Base-by-base conservation (phyloP, 2,113 vertebrate species). In the Piprites chloris region DNA sequence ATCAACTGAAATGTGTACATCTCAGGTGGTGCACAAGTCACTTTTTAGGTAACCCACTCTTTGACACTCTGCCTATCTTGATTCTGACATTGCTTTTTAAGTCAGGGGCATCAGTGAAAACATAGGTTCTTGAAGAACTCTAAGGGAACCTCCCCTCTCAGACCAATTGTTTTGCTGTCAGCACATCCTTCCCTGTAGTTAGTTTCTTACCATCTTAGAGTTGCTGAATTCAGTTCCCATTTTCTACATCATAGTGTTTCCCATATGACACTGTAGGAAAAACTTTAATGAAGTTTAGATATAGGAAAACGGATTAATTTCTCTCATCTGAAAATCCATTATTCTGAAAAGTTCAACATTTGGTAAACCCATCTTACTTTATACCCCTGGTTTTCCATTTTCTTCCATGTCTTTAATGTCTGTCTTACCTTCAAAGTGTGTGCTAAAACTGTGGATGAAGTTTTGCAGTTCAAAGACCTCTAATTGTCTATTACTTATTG, bases 81-180 rank as follows among this genome's bases (percentile, higher is more conserved):
- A 74, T 88, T 84, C 85, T 84, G 23, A 62, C 12, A 22, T 4
- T 41, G 41, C 3, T 88, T 88, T 90, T 62, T 35, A 71, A 86
- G 28, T 67, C 33, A 77, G 46, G 53, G 55, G 9, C 59, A 52
- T 41, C 44, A 84, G 44, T 0, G 1, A 90, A 89, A 95, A 71
- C 71, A 28, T 12, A 67, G 30, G 49, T 90, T 90, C 65, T 59
- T 67, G 52, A 59, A 80, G 86, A 41, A 55, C 47, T 92, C 76
- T 50, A 61, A 89, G 68, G 93, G 67, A 77, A 55, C 23, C 16
- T 85, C 32, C 65, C 49, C 42, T 30, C 19, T 32, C 42, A n/a
- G 23, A 14, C n/a, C 90, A 95, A 92, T 87, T 95, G 89, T 95
- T 97, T 87, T 81, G 33, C 52, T 96, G 94, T 96, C 86, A 95